Percentiles rank a stretch among this genome's conserved stretches.
Evolutionary conservation across 2,113 vertebrate genomes (phyloP).

Genomic region (Rana temporaria): DNA sequence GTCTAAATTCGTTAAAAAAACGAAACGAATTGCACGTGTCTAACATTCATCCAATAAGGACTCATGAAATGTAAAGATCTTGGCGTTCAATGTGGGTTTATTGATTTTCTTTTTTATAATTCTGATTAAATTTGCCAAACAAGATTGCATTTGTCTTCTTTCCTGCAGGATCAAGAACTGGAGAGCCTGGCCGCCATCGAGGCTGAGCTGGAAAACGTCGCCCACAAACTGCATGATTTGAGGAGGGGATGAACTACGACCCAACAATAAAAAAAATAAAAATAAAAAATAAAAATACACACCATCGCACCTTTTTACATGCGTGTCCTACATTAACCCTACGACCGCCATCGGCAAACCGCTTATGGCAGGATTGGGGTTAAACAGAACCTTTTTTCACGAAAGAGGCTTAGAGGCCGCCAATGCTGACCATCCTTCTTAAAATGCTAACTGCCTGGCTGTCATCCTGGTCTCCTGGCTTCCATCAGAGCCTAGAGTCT

Average conservation of each 20-base stretch:
- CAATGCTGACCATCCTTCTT: too few species aligned
- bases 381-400: neutral
- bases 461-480: too few species aligned
- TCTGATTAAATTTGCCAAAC: too few species aligned
- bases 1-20: too few species aligned
- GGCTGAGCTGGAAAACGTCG: conserved; percentile 90
- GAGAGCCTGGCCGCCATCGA: conserved; percentile 92
- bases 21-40: too few species aligned
- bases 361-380: neutral
- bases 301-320: conserved; percentile 35
- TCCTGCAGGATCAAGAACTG: conserved; percentile 87
- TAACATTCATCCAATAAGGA: too few species aligned
- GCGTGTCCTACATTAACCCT: conserved; percentile 34
- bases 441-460: too few species aligned
- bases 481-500: too few species aligned
- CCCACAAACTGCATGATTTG: conserved; percentile 87
- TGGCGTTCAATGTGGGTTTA: too few species aligned
- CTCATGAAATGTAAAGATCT: too few species aligned
- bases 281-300: accelerated
- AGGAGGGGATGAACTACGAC: conserved; percentile 68
- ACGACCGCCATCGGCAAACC: neutral
- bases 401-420: too few species aligned
- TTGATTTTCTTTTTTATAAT: too few species aligned
- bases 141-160: neutral
- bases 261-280: accelerated